Evolutionary conservation across 2,113 vertebrate species (phyloP).

Genomic region (Pholis gunnellus): DNA sequence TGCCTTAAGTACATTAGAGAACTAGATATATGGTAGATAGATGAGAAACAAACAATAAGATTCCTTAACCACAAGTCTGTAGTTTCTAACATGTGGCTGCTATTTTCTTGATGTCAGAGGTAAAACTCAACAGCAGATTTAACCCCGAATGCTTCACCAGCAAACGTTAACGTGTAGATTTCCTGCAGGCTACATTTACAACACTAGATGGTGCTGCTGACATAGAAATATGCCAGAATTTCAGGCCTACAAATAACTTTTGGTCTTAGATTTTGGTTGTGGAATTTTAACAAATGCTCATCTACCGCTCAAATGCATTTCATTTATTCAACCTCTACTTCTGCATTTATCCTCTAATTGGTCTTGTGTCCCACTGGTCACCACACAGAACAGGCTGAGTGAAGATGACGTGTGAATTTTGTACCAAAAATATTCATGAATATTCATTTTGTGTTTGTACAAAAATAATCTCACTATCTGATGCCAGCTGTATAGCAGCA

Average conservation of each 20-base stretch:
- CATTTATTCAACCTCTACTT: not conserved
- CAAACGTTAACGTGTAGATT: not conserved
- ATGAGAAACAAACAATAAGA: not conserved
- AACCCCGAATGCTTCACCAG: not conserved
- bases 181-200: not conserved
- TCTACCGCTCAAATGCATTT: slow-evolving; percentile 8
- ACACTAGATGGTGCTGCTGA: slow-evolving; percentile 41
- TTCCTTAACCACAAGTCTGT: not conserved
- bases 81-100: not conserved
- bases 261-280: not conserved
- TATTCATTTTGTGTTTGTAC: not conserved
- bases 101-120: not conserved
- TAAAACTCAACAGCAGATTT: not conserved
- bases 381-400: too few species aligned
- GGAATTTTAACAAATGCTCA: not conserved
- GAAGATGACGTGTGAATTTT: not conserved
- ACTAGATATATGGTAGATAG: too few species aligned
- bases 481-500: not conserved
- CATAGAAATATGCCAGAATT: not conserved
- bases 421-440: not conserved
- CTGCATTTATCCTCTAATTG: not conserved
- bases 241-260: not conserved
- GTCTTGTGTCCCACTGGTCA: not conserved
- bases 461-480: not conserved
- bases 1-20: not conserved